A percentile compares a stretch with the other conserved stretches of the same genome.
These are phyloP conservation scores for Holotrichia oblita DNA, from an alignment of 1,140 invertebrate species.

Conservation along the genomic window DNA sequence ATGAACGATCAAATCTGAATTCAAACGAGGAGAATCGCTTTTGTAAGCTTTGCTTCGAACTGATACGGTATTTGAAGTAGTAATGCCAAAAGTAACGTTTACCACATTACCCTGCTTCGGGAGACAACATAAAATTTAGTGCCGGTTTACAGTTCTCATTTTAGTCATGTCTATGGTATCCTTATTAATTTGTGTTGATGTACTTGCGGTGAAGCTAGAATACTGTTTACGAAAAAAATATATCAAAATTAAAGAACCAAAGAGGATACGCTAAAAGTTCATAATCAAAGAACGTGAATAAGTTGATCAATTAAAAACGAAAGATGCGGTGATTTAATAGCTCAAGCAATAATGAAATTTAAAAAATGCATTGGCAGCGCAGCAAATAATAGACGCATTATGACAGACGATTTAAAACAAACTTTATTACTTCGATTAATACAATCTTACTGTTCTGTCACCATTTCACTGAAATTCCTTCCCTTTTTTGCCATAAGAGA, in stretches of 20 bases:
- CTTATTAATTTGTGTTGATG: neutral
- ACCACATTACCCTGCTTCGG: too few relatives aligned
- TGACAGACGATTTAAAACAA: neutral
- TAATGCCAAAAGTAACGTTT: too few relatives aligned
- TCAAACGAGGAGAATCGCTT: too few relatives aligned
- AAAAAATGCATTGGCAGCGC: neutral
- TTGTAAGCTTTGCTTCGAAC: too few relatives aligned
- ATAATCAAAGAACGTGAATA: constrained; percentile 11
- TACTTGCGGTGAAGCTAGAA: constrained; percentile 6
- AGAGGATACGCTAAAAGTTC: constrained; percentile 10
- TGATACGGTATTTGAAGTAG: too few relatives aligned
- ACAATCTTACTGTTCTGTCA: neutral
- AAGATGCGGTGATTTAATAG: constrained; percentile 25
- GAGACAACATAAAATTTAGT: neutral
- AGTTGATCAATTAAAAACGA: neutral
- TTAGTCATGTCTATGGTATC: neutral
- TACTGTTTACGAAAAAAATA: neutral
- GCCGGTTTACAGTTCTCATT: constrained; percentile 24
- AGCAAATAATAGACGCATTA: neutral
- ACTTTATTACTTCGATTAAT: neutral
- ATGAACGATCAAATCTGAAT: too few relatives aligned
- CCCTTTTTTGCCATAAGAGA: too few relatives aligned
- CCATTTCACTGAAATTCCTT: too few relatives aligned
- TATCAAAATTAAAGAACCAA: constrained; percentile 6
- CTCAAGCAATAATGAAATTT: constrained; percentile 19